These are phyloP conservation scores for Potamarius usumacintae DNA, from an alignment of 2,113 vertebrate species.

Conservation along the genomic window DNA sequence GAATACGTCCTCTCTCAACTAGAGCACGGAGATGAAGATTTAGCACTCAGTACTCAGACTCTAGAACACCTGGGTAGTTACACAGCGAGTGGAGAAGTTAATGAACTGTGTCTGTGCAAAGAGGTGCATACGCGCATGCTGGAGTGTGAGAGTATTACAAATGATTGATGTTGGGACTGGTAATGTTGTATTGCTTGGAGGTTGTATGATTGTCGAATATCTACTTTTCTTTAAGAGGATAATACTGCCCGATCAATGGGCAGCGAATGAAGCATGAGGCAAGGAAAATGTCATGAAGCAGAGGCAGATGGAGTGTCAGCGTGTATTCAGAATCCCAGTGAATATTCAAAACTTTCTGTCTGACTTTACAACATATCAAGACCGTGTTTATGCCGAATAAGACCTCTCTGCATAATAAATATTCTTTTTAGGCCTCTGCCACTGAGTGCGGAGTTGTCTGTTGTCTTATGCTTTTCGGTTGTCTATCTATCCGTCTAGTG, in stretches of 20 bases:
- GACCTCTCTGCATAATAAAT: neutral
- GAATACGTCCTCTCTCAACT: neutral
- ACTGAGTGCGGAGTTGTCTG: neutral
- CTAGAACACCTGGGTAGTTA: neutral
- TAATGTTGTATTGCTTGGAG: neutral
- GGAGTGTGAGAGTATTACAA: neutral
- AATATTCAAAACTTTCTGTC: neutral
- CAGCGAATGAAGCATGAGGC: neutral
- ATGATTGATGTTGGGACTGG: neutral
- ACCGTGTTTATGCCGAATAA: neutral
- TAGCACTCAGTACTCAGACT: neutral
- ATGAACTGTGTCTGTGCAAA: slow-evolving; percentile 4
- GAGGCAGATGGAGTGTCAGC: neutral
- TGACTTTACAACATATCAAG: neutral
- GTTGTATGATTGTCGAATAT: neutral
- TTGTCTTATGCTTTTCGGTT: neutral
- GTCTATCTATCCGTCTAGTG: neutral
- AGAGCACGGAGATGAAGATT: neutral
- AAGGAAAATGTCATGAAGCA: neutral
- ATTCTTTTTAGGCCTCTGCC: neutral
- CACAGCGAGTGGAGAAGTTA: neutral
- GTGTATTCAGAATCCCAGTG: slow-evolving; percentile 8
- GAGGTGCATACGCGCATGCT: neutral
- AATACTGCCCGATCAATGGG: neutral
- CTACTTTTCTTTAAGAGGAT: neutral